Conservation (phyloP, 2,888 invertebrate species). For the Criorhina ranunculi region DNA sequence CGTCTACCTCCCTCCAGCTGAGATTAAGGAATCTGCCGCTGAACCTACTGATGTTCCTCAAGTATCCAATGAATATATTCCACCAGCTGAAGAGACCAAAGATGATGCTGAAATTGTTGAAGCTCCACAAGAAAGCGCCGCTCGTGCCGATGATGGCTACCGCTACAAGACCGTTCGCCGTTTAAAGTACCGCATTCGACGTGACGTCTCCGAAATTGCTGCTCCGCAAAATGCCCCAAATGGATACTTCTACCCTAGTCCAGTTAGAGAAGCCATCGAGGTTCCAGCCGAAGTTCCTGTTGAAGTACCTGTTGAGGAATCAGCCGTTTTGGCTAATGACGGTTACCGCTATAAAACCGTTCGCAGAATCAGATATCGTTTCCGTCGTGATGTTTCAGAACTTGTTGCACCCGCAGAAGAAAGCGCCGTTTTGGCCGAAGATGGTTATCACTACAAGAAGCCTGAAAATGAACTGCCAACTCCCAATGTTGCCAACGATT, state of each 20-base stretch:
- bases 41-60: constrained; percentile 25
- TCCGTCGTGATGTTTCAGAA: constrained; percentile 55
- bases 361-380: constrained; percentile 41
- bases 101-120: constrained; percentile 62
- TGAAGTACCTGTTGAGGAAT: constrained; percentile 56
- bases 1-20: constrained; percentile 42
- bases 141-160: constrained; percentile 63
- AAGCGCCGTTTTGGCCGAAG: constrained; percentile 78
- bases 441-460: constrained; percentile 81
- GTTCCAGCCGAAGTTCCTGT: background rate
- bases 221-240: constrained; percentile 18
- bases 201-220: constrained; percentile 47
- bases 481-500: constrained; percentile 62
- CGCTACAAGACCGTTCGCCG: constrained; percentile 52
- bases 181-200: constrained; percentile 51
- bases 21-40: constrained; percentile 11
- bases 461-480: constrained; percentile 77
- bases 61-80: constrained; percentile 78
- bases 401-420: constrained; percentile 31
- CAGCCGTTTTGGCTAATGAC: constrained; percentile 26
- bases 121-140: constrained; percentile 76
- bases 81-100: constrained; percentile 31
- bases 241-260: constrained; percentile 23
- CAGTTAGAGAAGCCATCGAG: constrained; percentile 6
- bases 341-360: constrained; percentile 54